Evolutionary conservation across 2,888 invertebrate species (phyloP), one percentile per base, ranked within the genome.

Genomic region (Synanthedon formicaeformis): DNA sequence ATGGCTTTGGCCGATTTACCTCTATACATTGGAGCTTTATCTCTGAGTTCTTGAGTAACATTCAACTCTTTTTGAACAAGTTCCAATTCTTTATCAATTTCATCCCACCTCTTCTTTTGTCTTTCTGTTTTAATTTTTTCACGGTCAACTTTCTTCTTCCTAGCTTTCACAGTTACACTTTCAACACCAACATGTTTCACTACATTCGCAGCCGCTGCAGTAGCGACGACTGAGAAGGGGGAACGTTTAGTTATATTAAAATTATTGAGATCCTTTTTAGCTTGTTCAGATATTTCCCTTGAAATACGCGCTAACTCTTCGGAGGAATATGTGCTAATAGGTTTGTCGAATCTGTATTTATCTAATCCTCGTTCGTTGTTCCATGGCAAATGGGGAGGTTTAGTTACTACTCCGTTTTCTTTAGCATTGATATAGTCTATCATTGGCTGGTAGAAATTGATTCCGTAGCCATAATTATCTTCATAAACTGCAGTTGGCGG

Each of bases 381-480:
- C 91, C 91, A 92, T 55, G 94, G 94, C 60, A 94, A 82, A 79
- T 94, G 93, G 60, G 94, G 92, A 41, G 88, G 88, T 51, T 78
- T 78, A 1, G 71, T 63, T 14, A 67, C 55, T 14, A 74, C 62
- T 53, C 86, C 88, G 53, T 78, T 85, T 61, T 91, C 89, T 81
- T 92, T 93, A 50, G 90, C 90, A 69, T 92, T 92, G 63, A 95
- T 91, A 71, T 94, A 94, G 78, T 95, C 94, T 67, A 95, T 91
- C 94, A 95, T 94, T 51, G 95, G 95, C 76, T 94, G 93, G 81
- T 95, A 95, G 79, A 91, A 94, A 82, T 94, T 93, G 68, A 94
- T 93, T 52, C 93, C 94, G 76, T 92, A 94, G 61, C 93, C 93
- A 81, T 95, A 95, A 81, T 95, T 95, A 77, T 92, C 92, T 71